phyloP scores from a whole-genome alignment of 2,888 invertebrate genomes.

The Cheilosia pagana region DNA sequence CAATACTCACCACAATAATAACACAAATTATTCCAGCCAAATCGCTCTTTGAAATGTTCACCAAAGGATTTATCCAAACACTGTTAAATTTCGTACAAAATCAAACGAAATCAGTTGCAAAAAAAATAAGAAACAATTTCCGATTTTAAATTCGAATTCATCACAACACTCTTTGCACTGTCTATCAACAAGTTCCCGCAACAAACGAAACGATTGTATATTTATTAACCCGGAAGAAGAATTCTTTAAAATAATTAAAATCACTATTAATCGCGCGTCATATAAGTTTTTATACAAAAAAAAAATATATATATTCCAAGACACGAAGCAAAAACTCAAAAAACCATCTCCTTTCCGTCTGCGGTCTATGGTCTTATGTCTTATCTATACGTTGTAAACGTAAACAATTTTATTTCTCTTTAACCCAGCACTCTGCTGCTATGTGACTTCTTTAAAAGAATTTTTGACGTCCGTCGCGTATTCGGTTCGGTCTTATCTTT shows the following conservation, averaged over 20 bases:
- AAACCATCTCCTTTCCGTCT: not conserved
- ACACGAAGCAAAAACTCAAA: not conserved
- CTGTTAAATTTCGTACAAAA: conserved; percentile 8
- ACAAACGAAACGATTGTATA: conserved; percentile 9
- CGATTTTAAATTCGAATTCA: conserved; percentile 11
- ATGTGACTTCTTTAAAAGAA: conserved; percentile 34
- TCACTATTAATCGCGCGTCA: too few species aligned
- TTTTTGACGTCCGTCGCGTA: conserved; percentile 50
- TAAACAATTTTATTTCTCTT: conserved; percentile 8
- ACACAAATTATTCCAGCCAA: conserved; percentile 49
- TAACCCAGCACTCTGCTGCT: conserved; percentile 27
- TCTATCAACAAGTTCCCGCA: conserved; percentile 46
- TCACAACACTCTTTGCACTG: conserved; percentile 18
- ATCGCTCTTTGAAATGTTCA: conserved; percentile 4
- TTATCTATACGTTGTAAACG: conserved; percentile 17
- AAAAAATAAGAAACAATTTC: not conserved
- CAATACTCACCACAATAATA: conserved; percentile 34
- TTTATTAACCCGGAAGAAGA: not conserved
- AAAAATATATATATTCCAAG: not conserved
- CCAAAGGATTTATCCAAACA: not conserved
- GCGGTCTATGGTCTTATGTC: too few species aligned
- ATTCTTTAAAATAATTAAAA: not conserved
- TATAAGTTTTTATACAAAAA: not conserved
- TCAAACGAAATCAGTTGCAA: conserved; percentile 7
- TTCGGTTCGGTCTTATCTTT: conserved; percentile 41